Conservation (phyloP, 2,113 vertebrate genomes). For the Ammodytes marinus region DNA sequence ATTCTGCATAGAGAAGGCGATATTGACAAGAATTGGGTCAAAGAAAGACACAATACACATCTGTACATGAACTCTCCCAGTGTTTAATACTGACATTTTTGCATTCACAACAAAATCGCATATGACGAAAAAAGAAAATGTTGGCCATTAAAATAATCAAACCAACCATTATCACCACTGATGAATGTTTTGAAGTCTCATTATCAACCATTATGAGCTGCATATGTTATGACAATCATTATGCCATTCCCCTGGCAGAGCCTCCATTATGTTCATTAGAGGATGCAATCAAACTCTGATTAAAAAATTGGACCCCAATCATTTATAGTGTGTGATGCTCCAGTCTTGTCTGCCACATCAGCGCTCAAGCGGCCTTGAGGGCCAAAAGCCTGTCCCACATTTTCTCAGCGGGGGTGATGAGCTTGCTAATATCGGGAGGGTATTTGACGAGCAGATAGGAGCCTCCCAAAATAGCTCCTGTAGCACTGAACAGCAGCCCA, state of each 20-base stretch:
- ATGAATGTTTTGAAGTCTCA: background rate
- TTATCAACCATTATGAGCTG: constrained; percentile 16
- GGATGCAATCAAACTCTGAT: constrained; percentile 39
- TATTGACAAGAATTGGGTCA: background rate
- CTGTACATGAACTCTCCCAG: background rate
- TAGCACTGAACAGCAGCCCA: constrained; percentile 81
- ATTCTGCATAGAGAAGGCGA: background rate
- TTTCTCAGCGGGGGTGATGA: constrained; percentile 61
- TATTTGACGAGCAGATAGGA: constrained; percentile 81
- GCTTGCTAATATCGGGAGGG: constrained; percentile 64
- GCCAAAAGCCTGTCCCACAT: constrained; percentile 72
- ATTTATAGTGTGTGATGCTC: background rate
- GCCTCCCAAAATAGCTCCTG: constrained; percentile 69
- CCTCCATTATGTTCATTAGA: constrained; percentile 16
- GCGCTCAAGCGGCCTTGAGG: constrained; percentile 62
- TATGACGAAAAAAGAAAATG: background rate
- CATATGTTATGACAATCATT: background rate
- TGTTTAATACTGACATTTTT: constrained; percentile 10
- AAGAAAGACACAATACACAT: constrained; percentile 16
- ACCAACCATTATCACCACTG: background rate
- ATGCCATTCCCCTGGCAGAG: constrained; percentile 15
- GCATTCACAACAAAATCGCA: background rate
- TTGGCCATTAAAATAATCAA: constrained; percentile 1
- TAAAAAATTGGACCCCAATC: background rate
- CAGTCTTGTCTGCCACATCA: constrained; percentile 13